Conservation (phyloP, 2,888 invertebrate genomes). For the Parascotia fuliginaria region DNA sequence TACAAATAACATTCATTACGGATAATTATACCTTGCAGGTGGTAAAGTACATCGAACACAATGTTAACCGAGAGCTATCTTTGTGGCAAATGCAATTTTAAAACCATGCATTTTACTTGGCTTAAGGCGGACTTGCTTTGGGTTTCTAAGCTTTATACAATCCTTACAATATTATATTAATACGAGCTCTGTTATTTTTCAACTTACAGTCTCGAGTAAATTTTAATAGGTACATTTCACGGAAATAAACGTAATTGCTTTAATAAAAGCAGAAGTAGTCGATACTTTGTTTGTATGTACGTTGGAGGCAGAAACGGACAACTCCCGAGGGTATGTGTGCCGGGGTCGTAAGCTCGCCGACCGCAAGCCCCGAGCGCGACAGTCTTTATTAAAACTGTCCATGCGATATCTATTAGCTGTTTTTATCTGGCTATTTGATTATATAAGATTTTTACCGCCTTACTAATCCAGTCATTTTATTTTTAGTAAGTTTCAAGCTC, state of each 20-base stretch:
- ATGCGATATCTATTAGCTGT: slow-evolving; percentile 41
- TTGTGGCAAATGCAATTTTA: slow-evolving; percentile 25
- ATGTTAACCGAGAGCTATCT: slow-evolving; percentile 17
- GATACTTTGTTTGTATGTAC: slow-evolving; percentile 34
- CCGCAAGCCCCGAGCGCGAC: slow-evolving; percentile 34
- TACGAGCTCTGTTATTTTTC: slow-evolving; percentile 17
- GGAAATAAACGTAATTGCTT: slow-evolving; percentile 35
- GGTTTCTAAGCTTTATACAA: slow-evolving; percentile 13
- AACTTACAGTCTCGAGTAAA: slow-evolving; percentile 15
- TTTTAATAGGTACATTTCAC: slow-evolving; percentile 19
- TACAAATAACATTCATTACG: neutral
- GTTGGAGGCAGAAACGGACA: slow-evolving; percentile 18
- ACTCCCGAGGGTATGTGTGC: slow-evolving; percentile 33
- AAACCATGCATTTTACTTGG: slow-evolving; percentile 17
- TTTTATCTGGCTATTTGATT: slow-evolving; percentile 22
- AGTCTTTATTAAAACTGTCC: slow-evolving; percentile 24
- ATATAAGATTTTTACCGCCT: neutral
- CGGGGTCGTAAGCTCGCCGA: slow-evolving; percentile 25
- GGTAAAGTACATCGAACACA: slow-evolving; percentile 1
- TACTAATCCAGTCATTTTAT: no score
- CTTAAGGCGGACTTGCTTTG: slow-evolving; percentile 18
- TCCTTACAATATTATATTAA: slow-evolving; percentile 17
- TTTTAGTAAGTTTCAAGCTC: no score
- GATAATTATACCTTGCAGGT: neutral
- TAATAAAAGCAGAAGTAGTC: slow-evolving; percentile 37